Base-by-base conservation (phyloP, 1,140 invertebrate species). In the Pollicipes pollicipes region DNA sequence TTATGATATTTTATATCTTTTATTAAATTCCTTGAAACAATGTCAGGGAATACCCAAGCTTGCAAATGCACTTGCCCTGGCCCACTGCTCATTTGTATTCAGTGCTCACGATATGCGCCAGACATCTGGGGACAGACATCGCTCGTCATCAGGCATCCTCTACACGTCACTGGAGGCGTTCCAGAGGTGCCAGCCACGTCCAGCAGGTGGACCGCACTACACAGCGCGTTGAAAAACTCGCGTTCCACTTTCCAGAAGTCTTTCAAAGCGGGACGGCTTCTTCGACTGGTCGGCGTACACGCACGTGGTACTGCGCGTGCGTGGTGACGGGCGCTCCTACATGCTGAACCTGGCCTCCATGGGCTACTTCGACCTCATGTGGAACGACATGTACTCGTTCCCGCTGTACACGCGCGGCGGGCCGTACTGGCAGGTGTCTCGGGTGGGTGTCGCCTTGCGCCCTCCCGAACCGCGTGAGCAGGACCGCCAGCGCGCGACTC, bases 351-450 rank as follows among this genome's bases (percentile, higher is more conserved):
- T 98, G 68, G 81, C 83, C 63, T 84, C 83, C 0, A 82, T 85
- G 73, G 87, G 87, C 24, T 84, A 84, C 70, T 89, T 84, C 76
- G 93, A 97, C 78, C 78, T 95, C 17, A 82, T 82, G 24, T 94
- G 89, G 88, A 88, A 92, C 78, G 90, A 97, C 81, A 83, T 88
- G 27, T 93, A 88, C 78, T 83, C 86, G 75, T 97, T 88, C 81
- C 82, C 88, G 0, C 77, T 98, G 0, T 92, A 87, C 77, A 98
- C 95, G 0, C 85, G 92, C 80, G 95, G 95, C 67, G 95, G 95
- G 0, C 95, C 95, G 16, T 96, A 97, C 78, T 98, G 95, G 95
- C 95, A 98, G 82, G 81, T 87, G 71, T 84, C 88, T 0, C 90
- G 88, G 83, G 90, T 91, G 83, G 76, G 74, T 76, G 70, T 70